phyloP scores from a whole-genome alignment of 2,113 vertebrate genomes.

The Seriola rivoliana region DNA sequence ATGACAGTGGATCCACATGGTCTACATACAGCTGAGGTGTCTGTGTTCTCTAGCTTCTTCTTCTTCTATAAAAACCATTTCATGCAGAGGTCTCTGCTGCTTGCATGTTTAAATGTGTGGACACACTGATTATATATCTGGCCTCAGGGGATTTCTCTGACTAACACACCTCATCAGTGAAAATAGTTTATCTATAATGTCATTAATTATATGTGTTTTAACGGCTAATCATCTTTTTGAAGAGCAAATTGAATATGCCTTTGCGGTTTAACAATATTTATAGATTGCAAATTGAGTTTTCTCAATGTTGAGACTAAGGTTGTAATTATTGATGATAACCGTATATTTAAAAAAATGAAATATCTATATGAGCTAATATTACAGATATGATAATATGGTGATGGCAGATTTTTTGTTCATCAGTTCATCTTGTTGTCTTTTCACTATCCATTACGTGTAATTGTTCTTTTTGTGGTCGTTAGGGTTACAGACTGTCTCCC shows the following conservation, averaged over 20 bases:
- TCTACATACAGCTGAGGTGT: not conserved
- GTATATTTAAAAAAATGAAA: no score
- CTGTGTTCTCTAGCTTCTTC: not conserved
- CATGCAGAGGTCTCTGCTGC: not conserved
- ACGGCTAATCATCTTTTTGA: not conserved
- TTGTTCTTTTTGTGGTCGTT: no score
- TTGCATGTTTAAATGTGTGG: not conserved
- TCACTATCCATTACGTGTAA: no score
- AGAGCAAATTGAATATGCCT: constrained; percentile 22
- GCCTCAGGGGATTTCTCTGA: not conserved
- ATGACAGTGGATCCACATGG: not conserved
- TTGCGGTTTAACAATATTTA: constrained; percentile 20
- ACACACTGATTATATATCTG: not conserved
- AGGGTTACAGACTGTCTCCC: no score
- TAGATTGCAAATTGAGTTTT: constrained; percentile 16
- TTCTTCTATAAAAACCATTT: not conserved
- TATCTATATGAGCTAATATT: no score
- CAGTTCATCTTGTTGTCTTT: no score
- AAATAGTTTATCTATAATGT: not conserved
- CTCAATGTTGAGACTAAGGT: not conserved
- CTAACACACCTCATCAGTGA: not conserved
- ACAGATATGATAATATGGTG: no score
- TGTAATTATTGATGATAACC: no score
- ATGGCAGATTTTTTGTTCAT: no score
- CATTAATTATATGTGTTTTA: not conserved